phyloP scores from a whole-genome alignment of 2,113 vertebrate species.

The Macroglossus sobrinus region DNA sequence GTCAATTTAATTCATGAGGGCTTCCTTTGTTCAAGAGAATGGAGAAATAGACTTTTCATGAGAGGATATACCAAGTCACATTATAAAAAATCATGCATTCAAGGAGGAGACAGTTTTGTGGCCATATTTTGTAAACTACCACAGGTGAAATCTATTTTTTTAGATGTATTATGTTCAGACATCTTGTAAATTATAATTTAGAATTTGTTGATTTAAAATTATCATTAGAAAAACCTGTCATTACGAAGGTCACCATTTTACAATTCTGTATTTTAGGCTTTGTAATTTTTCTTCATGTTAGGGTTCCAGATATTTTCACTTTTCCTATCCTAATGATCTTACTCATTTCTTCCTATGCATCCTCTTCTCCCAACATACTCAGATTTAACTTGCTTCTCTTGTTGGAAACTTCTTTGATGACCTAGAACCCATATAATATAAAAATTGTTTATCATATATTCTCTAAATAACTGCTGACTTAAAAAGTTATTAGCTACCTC shows the following conservation, averaged over 20 bases:
- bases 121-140: not conserved
- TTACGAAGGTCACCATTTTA: not conserved
- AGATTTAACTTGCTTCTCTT: not conserved
- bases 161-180: not conserved
- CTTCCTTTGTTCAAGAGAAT: not conserved
- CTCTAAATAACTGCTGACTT: not conserved
- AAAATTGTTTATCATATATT: not conserved
- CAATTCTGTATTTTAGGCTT: not conserved
- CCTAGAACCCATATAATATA: not conserved
- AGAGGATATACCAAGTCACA: not conserved
- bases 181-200: not conserved
- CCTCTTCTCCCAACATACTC: not conserved
- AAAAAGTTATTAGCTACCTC: not conserved
- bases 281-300: not conserved
- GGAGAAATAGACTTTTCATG: not conserved
- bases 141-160: not conserved
- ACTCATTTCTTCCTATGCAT: not conserved
- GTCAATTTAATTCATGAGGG: not conserved
- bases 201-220: not conserved
- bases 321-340: not conserved
- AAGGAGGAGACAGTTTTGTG: not conserved
- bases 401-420: not conserved
- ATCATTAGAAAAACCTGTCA: not conserved
- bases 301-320: not conserved
- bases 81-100: not conserved